Base-by-base conservation (phyloP, 2,797 vertebrate genomes). In the Cyclura pinguis region DNA sequence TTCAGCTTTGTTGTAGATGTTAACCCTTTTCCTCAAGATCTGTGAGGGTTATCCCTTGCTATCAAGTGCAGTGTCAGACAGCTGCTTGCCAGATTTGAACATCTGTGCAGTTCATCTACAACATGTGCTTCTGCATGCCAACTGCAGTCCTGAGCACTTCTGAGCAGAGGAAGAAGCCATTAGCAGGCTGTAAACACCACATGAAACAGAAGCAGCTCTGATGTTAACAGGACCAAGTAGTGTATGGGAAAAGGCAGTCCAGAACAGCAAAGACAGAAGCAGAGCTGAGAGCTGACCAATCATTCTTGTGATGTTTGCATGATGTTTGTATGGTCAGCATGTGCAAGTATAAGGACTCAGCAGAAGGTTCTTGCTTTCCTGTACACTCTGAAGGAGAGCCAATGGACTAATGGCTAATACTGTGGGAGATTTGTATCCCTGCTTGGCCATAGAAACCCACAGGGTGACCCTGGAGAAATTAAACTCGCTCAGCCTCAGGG, bases 61-160 rank as follows among this genome's bases (percentile, higher is more conserved):
- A 14, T 67, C 81, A 84, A 90, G 83, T 76, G 86, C 38, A 0
- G 62, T 78, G 81, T 67, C 84, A 88, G 89, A 67, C 92, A 95
- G 94, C 91, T 95, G 94, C 47, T 88, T 69, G 83, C 85, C 93
- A 90, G 93, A 72, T 38, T 76, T 59, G 62, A 85, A 13, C 91
- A 95, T 94, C 93, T 95, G 94, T 87, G 87, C 16, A 6, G 29
- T 69, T 38, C 93, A 93, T 35, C 93, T 94, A 91, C 92, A 82
- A n/a, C 84, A 86, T 80, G 89, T 82, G 1, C 86, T 4, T 0
- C 85, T 0, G 0, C 0, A 0, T 24, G 87, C 57, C 91, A 64
- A 88, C 87, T 85, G 92, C 90, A 77, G 88, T 74, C 50, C 74
- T 0, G 1, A 0, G 0, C n/a, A 1, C 7, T 0, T 0, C 0